Percentiles rank a stretch among this genome's conserved stretches.
Evolutionary conservation across 2,888 invertebrate genomes (phyloP).

Genomic region (Macrophya alboannulata): DNA sequence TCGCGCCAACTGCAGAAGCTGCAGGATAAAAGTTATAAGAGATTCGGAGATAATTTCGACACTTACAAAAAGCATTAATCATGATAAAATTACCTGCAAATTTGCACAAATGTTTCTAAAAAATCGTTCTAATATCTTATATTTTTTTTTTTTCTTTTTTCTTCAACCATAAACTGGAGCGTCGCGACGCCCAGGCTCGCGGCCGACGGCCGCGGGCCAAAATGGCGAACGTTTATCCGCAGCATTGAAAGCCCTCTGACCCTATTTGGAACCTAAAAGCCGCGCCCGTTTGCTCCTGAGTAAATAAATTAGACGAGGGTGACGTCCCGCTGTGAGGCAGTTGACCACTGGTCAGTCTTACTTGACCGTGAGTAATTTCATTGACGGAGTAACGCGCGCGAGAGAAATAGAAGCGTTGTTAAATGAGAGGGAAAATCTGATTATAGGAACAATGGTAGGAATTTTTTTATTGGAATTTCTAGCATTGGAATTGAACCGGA

Average conservation of each 20-base stretch:
- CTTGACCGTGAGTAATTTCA: slow-evolving; percentile 77
- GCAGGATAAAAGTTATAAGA: slow-evolving; percentile 17
- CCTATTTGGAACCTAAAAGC: slow-evolving; percentile 27
- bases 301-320: slow-evolving; percentile 12
- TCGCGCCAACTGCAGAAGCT: background rate
- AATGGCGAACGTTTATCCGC: slow-evolving; percentile 40
- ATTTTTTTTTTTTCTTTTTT: background rate
- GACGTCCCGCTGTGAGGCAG: slow-evolving; percentile 72
- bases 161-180: slow-evolving; percentile 1
- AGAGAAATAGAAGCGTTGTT: background rate
- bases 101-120: background rate
- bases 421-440: slow-evolving; percentile 57
- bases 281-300: slow-evolving; percentile 18
- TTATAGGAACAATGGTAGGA: slow-evolving; percentile 21
- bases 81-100: background rate
- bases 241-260: slow-evolving; percentile 12
- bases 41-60: background rate
- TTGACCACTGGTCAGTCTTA: slow-evolving; percentile 77
- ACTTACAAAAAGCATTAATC: background rate
- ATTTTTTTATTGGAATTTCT: background rate
- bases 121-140: background rate
- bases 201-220: slow-evolving; percentile 42
- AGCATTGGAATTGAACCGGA: background rate
- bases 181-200: slow-evolving; percentile 33
- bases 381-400: slow-evolving; percentile 62